Percentiles rank a stretch among this genome's conserved stretches.
Conservation (phyloP, 2,113 vertebrate species). For the Pelodiscus sinensis region DNA sequence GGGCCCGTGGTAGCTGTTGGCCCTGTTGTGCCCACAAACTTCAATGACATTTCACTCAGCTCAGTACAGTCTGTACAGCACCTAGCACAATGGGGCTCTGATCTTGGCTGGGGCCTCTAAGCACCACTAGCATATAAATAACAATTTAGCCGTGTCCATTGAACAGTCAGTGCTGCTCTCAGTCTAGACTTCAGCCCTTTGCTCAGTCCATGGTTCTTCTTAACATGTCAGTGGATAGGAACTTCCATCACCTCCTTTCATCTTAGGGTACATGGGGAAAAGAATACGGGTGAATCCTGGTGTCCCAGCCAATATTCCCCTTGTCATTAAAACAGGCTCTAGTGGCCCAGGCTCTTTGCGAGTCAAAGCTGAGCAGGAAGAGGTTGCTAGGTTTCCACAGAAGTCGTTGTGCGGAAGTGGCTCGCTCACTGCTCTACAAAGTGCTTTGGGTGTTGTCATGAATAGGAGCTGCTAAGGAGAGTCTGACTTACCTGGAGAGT, state of each 20-base stretch:
- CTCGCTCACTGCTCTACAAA: not conserved
- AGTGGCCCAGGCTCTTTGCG: not conserved
- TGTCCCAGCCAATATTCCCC: not conserved
- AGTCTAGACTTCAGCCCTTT: not conserved
- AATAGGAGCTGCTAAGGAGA: not conserved
- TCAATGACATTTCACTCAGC: too few relatives aligned
- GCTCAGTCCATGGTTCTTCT: not conserved
- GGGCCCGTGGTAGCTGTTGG: too few relatives aligned
- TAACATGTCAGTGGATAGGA: not conserved
- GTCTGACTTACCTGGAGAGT: not conserved
- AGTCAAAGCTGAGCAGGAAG: not conserved
- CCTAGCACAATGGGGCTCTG: not conserved
- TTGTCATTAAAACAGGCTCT: not conserved
- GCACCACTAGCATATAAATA: not conserved
- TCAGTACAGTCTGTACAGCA: not conserved
- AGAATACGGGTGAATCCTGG: not conserved
- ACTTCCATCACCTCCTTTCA: not conserved
- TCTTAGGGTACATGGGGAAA: not conserved
- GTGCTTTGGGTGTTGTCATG: not conserved
- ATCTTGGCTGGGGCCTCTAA: not conserved
- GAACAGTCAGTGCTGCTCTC: not conserved
- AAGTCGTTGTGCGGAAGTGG: not conserved
- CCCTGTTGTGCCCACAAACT: too few relatives aligned
- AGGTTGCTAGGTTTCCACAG: not conserved
- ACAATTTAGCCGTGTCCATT: not conserved